Evolutionary conservation across 2,888 invertebrate genomes (phyloP).

Genomic region (Orthonychiurus folsomi): DNA sequence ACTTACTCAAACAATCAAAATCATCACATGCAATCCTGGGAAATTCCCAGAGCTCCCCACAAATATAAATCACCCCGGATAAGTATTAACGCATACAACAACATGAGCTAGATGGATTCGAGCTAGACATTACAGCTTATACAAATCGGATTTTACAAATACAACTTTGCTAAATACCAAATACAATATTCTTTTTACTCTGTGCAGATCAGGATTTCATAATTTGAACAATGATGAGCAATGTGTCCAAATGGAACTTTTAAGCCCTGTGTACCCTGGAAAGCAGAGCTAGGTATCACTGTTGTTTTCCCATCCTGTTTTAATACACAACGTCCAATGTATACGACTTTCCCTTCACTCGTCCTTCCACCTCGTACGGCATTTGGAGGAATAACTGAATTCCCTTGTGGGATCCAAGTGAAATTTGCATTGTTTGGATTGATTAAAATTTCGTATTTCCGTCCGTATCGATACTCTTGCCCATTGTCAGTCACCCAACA

Average conservation of each 20-base stretch:
- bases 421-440: background rate
- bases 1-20: too few relatives aligned
- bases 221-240: background rate
- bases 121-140: too few relatives aligned
- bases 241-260: background rate
- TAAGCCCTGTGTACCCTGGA: background rate
- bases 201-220: background rate
- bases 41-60: too few relatives aligned
- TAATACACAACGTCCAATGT: background rate
- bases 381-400: background rate
- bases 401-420: background rate
- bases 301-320: background rate
- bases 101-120: too few relatives aligned
- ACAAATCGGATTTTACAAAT: too few relatives aligned
- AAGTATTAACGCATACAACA: too few relatives aligned
- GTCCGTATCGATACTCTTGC: slow-evolving; percentile 1
- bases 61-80: too few relatives aligned
- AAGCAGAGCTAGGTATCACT: background rate
- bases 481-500: slow-evolving; percentile 6
- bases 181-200: background rate
- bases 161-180: too few relatives aligned
- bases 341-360: background rate
- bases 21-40: too few relatives aligned
- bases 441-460: background rate
- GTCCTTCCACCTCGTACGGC: slow-evolving; percentile 5